Percentiles rank a stretch among this genome's conserved stretches.
Evolutionary conservation across 2,797 vertebrate species (phyloP).

Genomic region (Mionectes olivaceus): DNA sequence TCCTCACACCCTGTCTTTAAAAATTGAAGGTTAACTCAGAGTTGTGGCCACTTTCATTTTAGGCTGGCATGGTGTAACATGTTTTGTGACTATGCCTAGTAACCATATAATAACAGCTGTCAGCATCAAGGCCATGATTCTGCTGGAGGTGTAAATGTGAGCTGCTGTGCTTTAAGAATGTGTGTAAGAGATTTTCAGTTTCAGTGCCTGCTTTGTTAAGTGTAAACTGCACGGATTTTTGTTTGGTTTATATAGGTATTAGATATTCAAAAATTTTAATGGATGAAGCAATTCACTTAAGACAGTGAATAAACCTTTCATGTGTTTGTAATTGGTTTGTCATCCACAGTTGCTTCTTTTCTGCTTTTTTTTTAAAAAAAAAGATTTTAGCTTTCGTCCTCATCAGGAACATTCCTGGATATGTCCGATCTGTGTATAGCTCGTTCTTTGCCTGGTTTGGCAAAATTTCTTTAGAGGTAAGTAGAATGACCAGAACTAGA

Average conservation of each 20-base stretch:
- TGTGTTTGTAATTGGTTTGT: neutral
- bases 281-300: neutral
- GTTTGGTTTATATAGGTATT: neutral
- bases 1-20: neutral
- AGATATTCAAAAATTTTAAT: neutral
- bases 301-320: neutral
- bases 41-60: neutral
- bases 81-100: neutral
- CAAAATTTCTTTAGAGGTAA: constrained; percentile 96
- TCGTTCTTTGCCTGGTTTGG: constrained; percentile 99
- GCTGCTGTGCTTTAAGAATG: neutral
- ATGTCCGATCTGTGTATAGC: constrained; percentile 93
- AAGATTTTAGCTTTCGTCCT: constrained; percentile 97
- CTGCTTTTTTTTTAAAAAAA: neutral
- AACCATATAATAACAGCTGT: neutral
- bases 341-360: neutral
- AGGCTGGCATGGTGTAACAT: neutral
- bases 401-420: constrained; percentile 98
- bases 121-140: neutral
- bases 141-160: neutral
- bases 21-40: neutral
- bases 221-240: neutral
- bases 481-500: constrained; percentile 4
- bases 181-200: neutral
- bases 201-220: neutral